Evolutionary conservation across 2,888 invertebrate species (phyloP).

Genomic region (Tiliacea aurago): DNA sequence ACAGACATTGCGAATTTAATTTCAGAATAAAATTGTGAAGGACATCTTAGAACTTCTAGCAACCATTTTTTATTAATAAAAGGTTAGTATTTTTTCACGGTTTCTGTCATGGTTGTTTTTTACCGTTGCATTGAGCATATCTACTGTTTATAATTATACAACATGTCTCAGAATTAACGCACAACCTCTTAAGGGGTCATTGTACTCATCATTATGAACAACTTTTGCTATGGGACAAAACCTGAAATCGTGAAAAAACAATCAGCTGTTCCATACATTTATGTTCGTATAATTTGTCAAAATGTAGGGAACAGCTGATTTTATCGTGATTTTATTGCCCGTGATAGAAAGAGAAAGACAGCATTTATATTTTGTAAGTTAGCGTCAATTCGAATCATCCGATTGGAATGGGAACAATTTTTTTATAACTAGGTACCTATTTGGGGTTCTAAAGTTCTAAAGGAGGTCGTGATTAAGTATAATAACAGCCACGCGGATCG

Average conservation of each 20-base stretch:
- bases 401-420: neutral
- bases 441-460: no score
- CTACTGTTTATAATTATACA: no score
- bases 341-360: neutral
- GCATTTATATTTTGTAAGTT: neutral
- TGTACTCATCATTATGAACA: no score
- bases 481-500: no score
- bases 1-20: constrained; percentile 41
- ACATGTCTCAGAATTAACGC: no score
- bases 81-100: neutral
- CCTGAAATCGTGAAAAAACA: no score
- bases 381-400: neutral
- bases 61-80: neutral
- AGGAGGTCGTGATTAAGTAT: no score
- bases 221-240: no score
- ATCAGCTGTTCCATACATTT: no score
- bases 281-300: no score
- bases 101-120: neutral
- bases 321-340: neutral
- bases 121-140: neutral
- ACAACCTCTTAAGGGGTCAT: no score
- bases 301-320: no score
- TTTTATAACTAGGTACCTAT: neutral
- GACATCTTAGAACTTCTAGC: neutral
- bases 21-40: constrained; percentile 9